Base-by-base conservation (phyloP, 1,140 invertebrate genomes). In the Drosophila asahinai region DNA sequence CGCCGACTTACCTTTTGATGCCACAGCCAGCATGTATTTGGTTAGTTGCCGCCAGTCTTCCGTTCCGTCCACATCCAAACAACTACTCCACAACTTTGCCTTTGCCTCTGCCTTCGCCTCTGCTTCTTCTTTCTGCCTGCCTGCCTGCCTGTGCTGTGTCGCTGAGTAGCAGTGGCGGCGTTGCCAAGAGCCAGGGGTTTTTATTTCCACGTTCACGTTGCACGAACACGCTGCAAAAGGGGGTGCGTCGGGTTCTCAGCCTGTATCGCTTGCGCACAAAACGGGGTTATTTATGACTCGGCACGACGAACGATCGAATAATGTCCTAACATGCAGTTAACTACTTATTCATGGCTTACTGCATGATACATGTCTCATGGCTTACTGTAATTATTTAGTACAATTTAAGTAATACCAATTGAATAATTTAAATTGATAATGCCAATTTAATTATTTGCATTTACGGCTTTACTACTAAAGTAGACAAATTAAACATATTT, bases 31-130 rank as follows among this genome's bases (percentile, higher is more conserved):
- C 64, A 67, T 55, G 68, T 66, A 67, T 73, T 63, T 42, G 38
- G 68, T 86, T 87, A 86, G 83, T 86, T 80, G 83, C 83, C 83
- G 83, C 83, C 83, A 87, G 83, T 86, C 83, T 83, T 87, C 82
- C 83, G 83, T 86, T 86, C 83, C 83, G 83, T 86, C 83, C 83
- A 86, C 83, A 86, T 81, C 83, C 64, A 86, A 86, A 86, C 82
- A 86, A 76, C 83, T 78, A 89, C 83, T 83, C 86, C 86, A 62
- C 70, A 89, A 86, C 83, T 80, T 71, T 74, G 82, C 59, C 52
- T 72, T 60, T 73, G 71, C 70, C 58, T 61, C 43, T 73, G 43
- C 62, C 70, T 73, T 54, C 45, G 54, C 54, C 38, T 59, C 54
- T 73, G 66, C 68, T 57, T 70, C 52, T 66, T 64, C 54, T 66